Percentiles rank a stretch among this genome's conserved stretches.
phyloP scores from a whole-genome alignment of 2,888 invertebrate genomes.

The Germaria angustata region DNA sequence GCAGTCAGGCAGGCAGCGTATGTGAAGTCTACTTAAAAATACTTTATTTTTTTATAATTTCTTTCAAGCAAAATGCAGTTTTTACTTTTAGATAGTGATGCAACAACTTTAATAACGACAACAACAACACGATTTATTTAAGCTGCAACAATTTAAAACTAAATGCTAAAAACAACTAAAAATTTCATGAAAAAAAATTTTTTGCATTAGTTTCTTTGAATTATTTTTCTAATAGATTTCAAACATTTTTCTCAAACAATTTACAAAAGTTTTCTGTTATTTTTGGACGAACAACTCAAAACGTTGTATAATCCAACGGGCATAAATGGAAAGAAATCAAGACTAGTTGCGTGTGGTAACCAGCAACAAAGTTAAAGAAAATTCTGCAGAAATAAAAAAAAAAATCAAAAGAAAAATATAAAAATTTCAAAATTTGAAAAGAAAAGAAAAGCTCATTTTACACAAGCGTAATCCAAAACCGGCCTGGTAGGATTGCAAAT shows the following conservation, averaged over 20 bases:
- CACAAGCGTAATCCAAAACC: slow-evolving; percentile 29
- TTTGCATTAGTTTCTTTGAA: too few relatives aligned
- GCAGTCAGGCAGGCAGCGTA: background rate
- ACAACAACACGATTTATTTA: background rate
- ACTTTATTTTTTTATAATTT: background rate
- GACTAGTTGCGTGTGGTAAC: slow-evolving; percentile 45
- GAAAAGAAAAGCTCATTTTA: background rate
- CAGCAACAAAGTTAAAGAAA: slow-evolving; percentile 3
- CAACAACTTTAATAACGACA: slow-evolving; percentile 23
- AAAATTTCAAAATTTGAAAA: background rate
- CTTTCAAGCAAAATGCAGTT: slow-evolving; percentile 29
- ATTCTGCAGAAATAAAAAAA: background rate
- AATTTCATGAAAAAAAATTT: slow-evolving; percentile 3
- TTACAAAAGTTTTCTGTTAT: background rate
- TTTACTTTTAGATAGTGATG: slow-evolving; percentile 35
- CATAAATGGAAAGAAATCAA: background rate
- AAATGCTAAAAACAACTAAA: slow-evolving; percentile 15
- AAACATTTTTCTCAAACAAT: slow-evolving; percentile 22
- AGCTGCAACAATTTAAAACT: slow-evolving; percentile 4
- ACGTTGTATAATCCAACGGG: slow-evolving; percentile 11
- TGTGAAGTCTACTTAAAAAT: background rate
- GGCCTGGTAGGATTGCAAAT: slow-evolving; percentile 24
- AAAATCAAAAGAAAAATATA: too few relatives aligned
- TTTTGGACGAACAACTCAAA: background rate
- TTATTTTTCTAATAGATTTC: slow-evolving; percentile 24